phyloP scores from a whole-genome alignment of 1,140 invertebrate genomes.

The Pararge aegeria region DNA sequence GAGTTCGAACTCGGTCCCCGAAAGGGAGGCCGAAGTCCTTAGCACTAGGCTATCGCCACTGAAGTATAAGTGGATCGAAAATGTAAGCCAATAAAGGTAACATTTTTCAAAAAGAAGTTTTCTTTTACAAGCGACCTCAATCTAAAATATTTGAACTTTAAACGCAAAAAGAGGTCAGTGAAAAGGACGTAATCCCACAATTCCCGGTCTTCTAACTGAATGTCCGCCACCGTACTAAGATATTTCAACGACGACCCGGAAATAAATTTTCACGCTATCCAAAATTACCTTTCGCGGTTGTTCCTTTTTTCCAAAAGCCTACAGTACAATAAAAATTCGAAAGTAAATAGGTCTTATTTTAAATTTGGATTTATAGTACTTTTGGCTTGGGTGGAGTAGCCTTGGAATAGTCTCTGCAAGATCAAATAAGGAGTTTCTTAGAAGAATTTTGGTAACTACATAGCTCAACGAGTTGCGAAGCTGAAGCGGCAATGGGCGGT shows the following conservation, averaged over 20 bases:
- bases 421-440: no score
- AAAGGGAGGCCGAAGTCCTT: no score
- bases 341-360: not conserved
- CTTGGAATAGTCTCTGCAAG: no score
- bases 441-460: no score
- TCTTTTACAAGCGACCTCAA: slow-evolving; percentile 13
- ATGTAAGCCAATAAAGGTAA: no score
- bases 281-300: slow-evolving; percentile 20
- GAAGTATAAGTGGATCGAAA: no score
- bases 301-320: slow-evolving; percentile 22
- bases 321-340: not conserved
- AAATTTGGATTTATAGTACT: not conserved
- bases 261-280: slow-evolving; percentile 59
- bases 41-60: no score
- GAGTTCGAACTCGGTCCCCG: no score
- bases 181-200: slow-evolving; percentile 18
- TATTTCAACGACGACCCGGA: slow-evolving; percentile 46
- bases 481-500: no score
- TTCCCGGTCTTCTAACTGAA: slow-evolving; percentile 26
- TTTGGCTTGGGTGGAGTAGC: no score
- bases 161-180: slow-evolving; percentile 16
- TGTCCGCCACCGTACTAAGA: slow-evolving; percentile 33
- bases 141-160: slow-evolving; percentile 11
- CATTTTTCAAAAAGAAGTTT: no score
- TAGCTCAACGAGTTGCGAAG: no score